Conservation (phyloP, 2,888 invertebrate genomes). For the Sarcophaga carnaria region DNA sequence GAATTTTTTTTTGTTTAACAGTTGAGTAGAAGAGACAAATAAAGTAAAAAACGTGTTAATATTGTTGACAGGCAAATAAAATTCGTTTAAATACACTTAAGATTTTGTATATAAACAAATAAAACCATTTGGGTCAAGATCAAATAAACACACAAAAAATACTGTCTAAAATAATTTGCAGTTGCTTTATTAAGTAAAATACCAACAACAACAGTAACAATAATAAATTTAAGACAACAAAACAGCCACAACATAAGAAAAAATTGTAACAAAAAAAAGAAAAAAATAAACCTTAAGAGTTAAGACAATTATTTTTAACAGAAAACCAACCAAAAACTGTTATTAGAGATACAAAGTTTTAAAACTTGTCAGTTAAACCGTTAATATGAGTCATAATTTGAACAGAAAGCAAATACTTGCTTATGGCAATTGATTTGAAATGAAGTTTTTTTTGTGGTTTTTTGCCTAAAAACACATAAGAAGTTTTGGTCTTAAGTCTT, state of each 20-base stretch:
- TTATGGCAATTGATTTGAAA: too few species aligned
- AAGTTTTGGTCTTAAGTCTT: slow-evolving; percentile 30
- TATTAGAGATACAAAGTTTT: slow-evolving; percentile 20
- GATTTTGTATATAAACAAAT: slow-evolving; percentile 33
- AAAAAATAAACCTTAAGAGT: neutral
- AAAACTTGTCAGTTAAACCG: slow-evolving; percentile 14
- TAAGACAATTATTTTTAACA: neutral
- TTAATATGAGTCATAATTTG: too few species aligned
- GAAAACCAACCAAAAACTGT: neutral
- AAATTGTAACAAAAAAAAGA: slow-evolving; percentile 5
- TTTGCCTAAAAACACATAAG: neutral
- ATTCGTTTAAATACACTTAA: neutral
- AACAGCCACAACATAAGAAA: neutral
- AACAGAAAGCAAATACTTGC: too few species aligned
- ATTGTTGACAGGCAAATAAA: slow-evolving; percentile 37
- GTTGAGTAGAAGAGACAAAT: neutral
- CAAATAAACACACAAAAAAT: neutral
- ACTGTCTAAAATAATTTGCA: slow-evolving; percentile 1
- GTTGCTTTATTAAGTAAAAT: neutral
- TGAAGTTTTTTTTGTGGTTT: neutral
- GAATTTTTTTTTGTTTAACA: neutral
- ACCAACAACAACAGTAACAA: too few species aligned
- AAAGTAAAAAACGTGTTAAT: slow-evolving; percentile 21
- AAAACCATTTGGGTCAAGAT: slow-evolving; percentile 52
- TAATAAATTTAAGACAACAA: neutral